These are phyloP conservation scores for Oncorhynchus mykiss DNA, from an alignment of 2,113 vertebrate genomes.

Conservation along the genomic window DNA sequence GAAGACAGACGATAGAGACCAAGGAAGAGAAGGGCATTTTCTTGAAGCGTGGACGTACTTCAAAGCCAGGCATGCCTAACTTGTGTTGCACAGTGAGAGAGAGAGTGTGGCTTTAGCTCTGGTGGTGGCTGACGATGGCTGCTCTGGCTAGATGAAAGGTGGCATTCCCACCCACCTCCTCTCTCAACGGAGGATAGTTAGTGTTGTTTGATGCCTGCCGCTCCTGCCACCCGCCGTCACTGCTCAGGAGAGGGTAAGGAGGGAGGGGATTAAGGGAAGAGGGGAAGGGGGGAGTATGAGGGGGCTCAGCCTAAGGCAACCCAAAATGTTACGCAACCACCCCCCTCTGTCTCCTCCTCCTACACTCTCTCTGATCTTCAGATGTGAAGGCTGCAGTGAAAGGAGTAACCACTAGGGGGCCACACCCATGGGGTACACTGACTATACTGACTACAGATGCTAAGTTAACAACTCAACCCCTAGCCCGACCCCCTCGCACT, in stretches of 20 bases:
- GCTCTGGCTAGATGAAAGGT: not conserved
- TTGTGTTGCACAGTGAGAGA: constrained; percentile 21
- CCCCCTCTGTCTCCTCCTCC: not conserved
- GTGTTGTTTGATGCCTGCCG: constrained; percentile 47
- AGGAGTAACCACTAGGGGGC: constrained; percentile 36
- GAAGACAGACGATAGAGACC: not conserved
- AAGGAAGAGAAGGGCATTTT: constrained; percentile 33
- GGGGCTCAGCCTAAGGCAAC: constrained; percentile 32
- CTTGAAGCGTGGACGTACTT: constrained; percentile 41
- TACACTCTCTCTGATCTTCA: constrained; percentile 27
- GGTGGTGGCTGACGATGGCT: not conserved
- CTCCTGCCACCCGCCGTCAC: constrained; percentile 3
- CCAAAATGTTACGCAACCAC: constrained; percentile 45
- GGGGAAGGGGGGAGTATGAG: constrained; percentile 23
- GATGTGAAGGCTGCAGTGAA: constrained; percentile 27
- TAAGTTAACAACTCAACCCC: too few species aligned
- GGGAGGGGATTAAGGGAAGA: constrained; percentile 7
- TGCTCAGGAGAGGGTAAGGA: constrained; percentile 3
- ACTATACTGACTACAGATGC: too few species aligned
- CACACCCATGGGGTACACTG: not conserved
- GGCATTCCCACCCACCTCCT: constrained; percentile 10
- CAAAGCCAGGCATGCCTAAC: constrained; percentile 54
- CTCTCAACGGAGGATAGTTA: constrained; percentile 33
- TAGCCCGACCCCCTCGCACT: too few species aligned
- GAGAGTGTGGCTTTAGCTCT: not conserved